phyloP scores from a whole-genome alignment of 2,888 invertebrate species.

The Pilophorus perplexus region DNA sequence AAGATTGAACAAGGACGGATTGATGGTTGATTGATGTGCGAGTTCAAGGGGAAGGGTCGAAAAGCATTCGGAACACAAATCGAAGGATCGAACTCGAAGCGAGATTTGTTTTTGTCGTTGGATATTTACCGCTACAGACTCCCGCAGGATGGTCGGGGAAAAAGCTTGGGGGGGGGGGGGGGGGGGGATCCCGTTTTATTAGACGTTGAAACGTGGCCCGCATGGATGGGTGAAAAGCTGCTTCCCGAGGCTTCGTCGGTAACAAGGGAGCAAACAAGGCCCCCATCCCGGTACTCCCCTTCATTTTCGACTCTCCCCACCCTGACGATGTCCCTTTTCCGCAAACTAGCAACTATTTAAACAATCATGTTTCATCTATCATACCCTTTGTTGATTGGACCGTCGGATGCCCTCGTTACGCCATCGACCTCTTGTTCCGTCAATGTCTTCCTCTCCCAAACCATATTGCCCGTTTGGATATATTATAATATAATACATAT shows the following conservation, averaged over 20 bases:
- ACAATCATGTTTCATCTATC: constrained; percentile 33
- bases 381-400: not conserved
- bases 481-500: too few species aligned
- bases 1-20: constrained; percentile 24
- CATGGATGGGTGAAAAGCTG: constrained; percentile 15
- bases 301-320: not conserved
- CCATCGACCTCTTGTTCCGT: too few species aligned
- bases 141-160: constrained; percentile 8
- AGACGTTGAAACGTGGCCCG: constrained; percentile 38
- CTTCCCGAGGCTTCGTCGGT: not conserved
- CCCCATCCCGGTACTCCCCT: not conserved
- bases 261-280: constrained; percentile 35
- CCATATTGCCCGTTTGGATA: too few species aligned
- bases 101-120: constrained; percentile 36
- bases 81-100: not conserved
- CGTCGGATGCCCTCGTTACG: not conserved
- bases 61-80: not conserved
- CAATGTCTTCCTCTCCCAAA: too few species aligned
- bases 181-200: constrained; percentile 18
- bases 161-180: not conserved
- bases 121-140: constrained; percentile 24
- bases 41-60: not conserved
- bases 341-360: constrained; percentile 30
- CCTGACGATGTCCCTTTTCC: not conserved
- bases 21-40: constrained; percentile 32